Evolutionary conservation across 2,113 vertebrate species (phyloP), one percentile per base, ranked within the genome.

Genomic region (Struthio camelus): DNA sequence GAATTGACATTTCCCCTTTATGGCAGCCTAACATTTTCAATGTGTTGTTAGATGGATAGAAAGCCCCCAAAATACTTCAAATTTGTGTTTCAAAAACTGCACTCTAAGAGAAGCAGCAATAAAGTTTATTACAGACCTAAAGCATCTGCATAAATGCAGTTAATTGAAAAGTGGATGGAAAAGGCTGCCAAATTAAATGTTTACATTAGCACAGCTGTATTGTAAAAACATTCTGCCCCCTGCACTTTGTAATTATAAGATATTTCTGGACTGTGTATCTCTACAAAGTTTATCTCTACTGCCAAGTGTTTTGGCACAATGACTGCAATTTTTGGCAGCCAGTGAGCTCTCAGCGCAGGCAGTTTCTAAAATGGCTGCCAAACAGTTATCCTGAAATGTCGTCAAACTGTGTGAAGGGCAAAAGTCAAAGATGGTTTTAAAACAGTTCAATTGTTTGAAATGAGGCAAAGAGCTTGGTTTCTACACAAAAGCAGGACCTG

Each of bases 161-260:
- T 98, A 98, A 98, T 98, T 98, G 98, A 98, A 98, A 98, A 98
- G 98, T 98, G 98, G 98, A 97, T 98, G 98, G 98, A 98, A 98
- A 98, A 98, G 97, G 97, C 98, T 98, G 99, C 99, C 99, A 99
- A 99, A 99, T 99, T 98, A 99, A 99, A 99, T 99, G 99, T 99
- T 99, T 99, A 99, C 99, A 99, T 99, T 98, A 99, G 98, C 99
- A 99, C 99, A 99, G 99, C 99, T 99, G 99, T 99, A 99, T 99
- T 99, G 98, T 99, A 98, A 99, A 99, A 99, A 99, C 99, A 99
- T 99, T 99, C 99, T 98, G 98, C 98, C 98, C 98, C 97, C 98
- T 99, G 98, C 97, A 98, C 98, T 98, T 99, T 98, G 98, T 99
- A 99, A 99, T 99, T 99, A 99, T 98, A 98, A 98, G 98, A 99